Percentiles rank a stretch among this genome's conserved stretches.
phyloP scores from a whole-genome alignment of 2,797 vertebrate genomes.

The Amphiprion clarkii region DNA sequence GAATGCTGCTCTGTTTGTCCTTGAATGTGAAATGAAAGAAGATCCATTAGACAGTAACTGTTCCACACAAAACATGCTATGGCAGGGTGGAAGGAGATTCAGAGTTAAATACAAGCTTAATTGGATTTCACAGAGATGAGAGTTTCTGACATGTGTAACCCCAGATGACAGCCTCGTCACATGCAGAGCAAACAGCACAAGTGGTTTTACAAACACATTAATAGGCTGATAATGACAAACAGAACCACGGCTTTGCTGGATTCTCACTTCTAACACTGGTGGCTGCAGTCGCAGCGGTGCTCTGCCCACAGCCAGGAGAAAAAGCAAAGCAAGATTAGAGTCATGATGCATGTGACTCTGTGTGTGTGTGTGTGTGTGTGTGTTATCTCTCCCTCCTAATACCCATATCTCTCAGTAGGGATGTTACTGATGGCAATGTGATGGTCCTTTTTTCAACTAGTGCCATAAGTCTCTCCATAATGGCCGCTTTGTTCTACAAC shows the following conservation, averaged over 20 bases:
- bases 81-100: slow-evolving; percentile 49
- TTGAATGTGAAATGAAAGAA: slow-evolving; percentile 48
- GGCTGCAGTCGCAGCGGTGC: slow-evolving; percentile 43
- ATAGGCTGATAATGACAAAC: slow-evolving; percentile 72
- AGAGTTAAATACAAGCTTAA: slow-evolving; percentile 56
- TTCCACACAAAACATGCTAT: slow-evolving; percentile 45
- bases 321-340: slow-evolving; percentile 48
- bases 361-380: slow-evolving; percentile 29
- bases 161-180: slow-evolving; percentile 67
- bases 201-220: slow-evolving; percentile 76
- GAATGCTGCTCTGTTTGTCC: slow-evolving; percentile 13
- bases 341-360: slow-evolving; percentile 41
- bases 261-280: slow-evolving; percentile 47
- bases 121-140: slow-evolving; percentile 68
- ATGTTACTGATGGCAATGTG: slow-evolving; percentile 78
- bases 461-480: slow-evolving; percentile 81
- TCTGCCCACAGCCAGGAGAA: slow-evolving; percentile 39
- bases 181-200: slow-evolving; percentile 68
- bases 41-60: slow-evolving; percentile 52
- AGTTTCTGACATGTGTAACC: slow-evolving; percentile 78
- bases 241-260: slow-evolving; percentile 57
- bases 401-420: slow-evolving; percentile 73
- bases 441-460: slow-evolving; percentile 65
- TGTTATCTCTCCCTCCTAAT: slow-evolving; percentile 75
- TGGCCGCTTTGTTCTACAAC: slow-evolving; percentile 79